Evolutionary conservation across 23 tunicate genomes (phyloP).

Genomic region (Halocynthia aurantium): DNA sequence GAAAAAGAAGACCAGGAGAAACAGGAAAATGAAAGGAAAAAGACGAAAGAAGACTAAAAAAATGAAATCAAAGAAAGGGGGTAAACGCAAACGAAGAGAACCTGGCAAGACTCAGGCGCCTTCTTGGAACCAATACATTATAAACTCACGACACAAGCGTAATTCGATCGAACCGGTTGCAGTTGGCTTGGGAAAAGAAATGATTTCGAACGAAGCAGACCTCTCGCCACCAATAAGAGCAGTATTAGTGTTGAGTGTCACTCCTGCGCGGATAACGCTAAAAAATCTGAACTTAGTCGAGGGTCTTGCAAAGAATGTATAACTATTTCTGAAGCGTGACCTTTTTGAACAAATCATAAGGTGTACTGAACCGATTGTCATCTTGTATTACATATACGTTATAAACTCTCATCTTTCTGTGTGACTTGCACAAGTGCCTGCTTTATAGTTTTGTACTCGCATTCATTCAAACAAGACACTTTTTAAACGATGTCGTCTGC

Average conservation of each 20-base stretch:
- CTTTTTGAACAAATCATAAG: too few species aligned
- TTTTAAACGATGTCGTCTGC: too few species aligned
- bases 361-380: too few species aligned
- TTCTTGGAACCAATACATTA: background rate
- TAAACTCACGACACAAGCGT: background rate
- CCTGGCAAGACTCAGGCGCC: constrained; percentile 10
- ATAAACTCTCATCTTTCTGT: too few species aligned
- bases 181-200: background rate
- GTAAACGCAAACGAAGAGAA: background rate
- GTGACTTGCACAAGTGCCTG: too few species aligned
- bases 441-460: too few species aligned
- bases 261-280: constrained; percentile 40
- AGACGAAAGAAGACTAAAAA: background rate
- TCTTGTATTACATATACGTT: too few species aligned
- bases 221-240: background rate
- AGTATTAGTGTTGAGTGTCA: constrained; percentile 13
- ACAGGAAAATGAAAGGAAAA: constrained; percentile 11
- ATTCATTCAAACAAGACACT: too few species aligned
- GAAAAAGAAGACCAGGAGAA: background rate
- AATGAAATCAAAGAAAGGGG: background rate
- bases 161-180: background rate
- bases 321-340: too few species aligned
- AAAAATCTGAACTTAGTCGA: constrained; percentile 22
- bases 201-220: background rate
- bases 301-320: background rate